Conservation (phyloP, 2,113 vertebrate genomes). For the Diadophis punctatus region DNA sequence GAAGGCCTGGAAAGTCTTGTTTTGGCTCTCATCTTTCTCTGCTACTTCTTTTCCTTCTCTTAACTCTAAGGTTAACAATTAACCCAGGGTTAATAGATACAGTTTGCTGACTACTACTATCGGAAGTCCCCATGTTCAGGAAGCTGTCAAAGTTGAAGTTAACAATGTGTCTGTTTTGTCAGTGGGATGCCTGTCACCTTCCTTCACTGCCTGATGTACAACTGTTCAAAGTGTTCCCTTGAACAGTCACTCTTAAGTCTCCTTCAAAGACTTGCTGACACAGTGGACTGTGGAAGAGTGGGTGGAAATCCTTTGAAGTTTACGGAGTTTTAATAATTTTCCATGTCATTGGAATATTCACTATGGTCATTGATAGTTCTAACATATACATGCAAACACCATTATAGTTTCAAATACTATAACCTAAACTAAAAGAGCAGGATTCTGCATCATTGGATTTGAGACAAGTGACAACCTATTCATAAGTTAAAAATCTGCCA, state of each 20-base stretch:
- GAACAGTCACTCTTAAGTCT: accelerated
- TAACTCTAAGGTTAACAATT: not conserved
- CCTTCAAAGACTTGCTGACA: not conserved
- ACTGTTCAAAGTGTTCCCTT: not conserved
- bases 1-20: not conserved
- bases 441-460: not conserved
- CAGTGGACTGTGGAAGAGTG: not conserved
- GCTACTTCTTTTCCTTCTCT: constrained; percentile 1
- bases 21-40: not conserved
- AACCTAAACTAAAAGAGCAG: not conserved
- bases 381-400: accelerated
- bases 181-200: not conserved
- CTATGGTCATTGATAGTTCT: not conserved
- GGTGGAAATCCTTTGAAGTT: not conserved
- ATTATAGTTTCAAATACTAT: not conserved
- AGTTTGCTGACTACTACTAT: constrained; percentile 24
- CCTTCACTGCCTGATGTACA: not conserved
- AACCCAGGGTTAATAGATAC: constrained; percentile 28
- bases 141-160: constrained; percentile 18
- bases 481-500: not conserved
- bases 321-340: not conserved
- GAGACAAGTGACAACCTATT: not conserved
- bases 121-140: constrained; percentile 34
- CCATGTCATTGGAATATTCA: not conserved
- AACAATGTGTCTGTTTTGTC: not conserved